phyloP scores from a whole-genome alignment of 2,797 vertebrate species.

The Smutsia temminckii region DNA sequence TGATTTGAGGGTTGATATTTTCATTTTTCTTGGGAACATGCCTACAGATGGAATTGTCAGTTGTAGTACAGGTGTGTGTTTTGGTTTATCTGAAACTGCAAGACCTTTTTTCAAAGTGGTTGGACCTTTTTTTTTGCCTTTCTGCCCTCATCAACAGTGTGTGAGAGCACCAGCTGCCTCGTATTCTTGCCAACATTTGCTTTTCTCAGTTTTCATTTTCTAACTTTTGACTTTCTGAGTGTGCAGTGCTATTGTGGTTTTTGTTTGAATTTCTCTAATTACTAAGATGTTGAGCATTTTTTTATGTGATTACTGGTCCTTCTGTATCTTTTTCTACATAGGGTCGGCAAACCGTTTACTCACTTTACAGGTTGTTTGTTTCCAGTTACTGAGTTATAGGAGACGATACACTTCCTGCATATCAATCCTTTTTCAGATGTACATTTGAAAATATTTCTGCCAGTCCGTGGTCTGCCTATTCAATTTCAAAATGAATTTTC shows the following conservation, averaged over 20 bases:
- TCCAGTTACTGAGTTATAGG: background rate
- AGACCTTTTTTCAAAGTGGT: background rate
- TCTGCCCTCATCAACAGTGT: background rate
- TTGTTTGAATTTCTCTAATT: background rate
- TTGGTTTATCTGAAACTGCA: background rate
- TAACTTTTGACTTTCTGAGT: background rate
- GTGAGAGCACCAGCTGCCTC: background rate
- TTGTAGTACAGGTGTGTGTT: background rate
- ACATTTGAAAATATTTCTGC: background rate
- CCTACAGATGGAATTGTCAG: background rate
- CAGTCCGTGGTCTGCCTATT: background rate
- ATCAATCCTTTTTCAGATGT: background rate
- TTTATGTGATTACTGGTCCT: background rate
- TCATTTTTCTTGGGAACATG: background rate
- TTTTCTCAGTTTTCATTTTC: background rate
- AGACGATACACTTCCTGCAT: background rate
- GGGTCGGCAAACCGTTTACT: background rate
- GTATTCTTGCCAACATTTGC: background rate
- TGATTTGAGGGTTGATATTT: slow-evolving; percentile 32
- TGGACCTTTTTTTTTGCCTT: background rate
- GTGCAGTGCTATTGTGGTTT: background rate
- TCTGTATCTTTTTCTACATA: background rate
- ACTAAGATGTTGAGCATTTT: background rate
- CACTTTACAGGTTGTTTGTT: background rate
- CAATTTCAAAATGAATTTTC: background rate